Evolutionary conservation across 2,888 invertebrate species (phyloP), one percentile per base, ranked within the genome.

Genomic region (Esperia sulphurella): DNA sequence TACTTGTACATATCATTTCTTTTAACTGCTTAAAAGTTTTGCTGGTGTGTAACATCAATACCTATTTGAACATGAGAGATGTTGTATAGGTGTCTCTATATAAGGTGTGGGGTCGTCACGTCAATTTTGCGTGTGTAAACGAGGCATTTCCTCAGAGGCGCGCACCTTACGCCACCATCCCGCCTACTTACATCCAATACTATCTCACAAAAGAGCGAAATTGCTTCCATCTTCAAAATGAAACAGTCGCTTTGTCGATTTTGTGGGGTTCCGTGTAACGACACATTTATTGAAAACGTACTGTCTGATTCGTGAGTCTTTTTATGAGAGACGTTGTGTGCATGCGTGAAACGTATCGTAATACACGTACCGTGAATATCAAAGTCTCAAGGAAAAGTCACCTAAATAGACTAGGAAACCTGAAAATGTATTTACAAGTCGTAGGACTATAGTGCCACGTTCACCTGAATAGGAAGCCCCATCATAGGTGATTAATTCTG

Each of bases 211-310:
- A 82, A 80, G 76, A 75, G 72, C 71, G 69, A 73, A 81, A 83
- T 83, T 79, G 80, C 79, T 75, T 77, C 74, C 72, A 82, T 77
- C 74, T 79, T 71, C 75, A 63, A 78, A 82, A 80, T 82, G 78
- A 83, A 83, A 81, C 82, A 79, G 74, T 72, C 74, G 75, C 76
- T 79, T 79, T 82, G 80, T 75, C 77, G 80, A 76, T 80, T 80
- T 78, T 73, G 73, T 57, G 74, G 72, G 71, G 71, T 68, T 70
- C 68, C 70, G 66, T 75, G 75, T 74, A 77, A 76, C 77, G 75
- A 79, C 71, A 77, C 73, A 71, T 79, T 75, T 79, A 80, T 79
- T 79, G 79, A 79, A 80, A 75, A 74, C 67, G 75, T 76, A 70
- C 64, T 59, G 65, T 65, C 68, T 74, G 75, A 67, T 68, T 69